Base-by-base conservation (phyloP, 2,113 vertebrate genomes). In the Talpa occidentalis region DNA sequence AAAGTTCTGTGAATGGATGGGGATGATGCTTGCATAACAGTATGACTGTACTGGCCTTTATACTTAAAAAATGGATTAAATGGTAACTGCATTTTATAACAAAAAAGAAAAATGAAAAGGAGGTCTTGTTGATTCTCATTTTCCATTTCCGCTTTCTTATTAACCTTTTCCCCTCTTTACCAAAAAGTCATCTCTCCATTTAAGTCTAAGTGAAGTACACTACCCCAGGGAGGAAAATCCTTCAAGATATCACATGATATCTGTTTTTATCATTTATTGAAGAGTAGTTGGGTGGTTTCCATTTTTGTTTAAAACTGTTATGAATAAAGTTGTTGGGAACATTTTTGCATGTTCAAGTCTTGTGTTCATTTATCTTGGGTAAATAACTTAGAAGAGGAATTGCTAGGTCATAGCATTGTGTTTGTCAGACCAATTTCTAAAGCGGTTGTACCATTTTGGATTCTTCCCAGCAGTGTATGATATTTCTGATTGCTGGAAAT, bases 311-410 rank as follows among this genome's bases (percentile, higher is more conserved):
- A 59, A 64, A 52, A 15, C 59, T 79, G 59, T 85, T 73, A 28
- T 54, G 42, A 76, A 69, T 87, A 81, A 90, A 87, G 59, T 26
- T 85, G 40, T 79, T 73, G 42, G 49, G 40, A 69, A 84, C 24
- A 28, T 85, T 77, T 84, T 86, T 82, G 67, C 62, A 54, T 10
- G 47, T 52, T 15, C 6, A 70, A 87, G 35, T 79, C 32, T 83
- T 94, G 76, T 90, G 88, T 89, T 93, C 28, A 22, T 74, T 80
- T 81, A 44, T 79, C 56, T 80, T 88, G 19, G 64, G 28, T 82
- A 92, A 35, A 92, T 35, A 83, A 83, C 60, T 67, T 69, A 49
- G 69, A 69, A 76, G 2, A 66, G 72, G 40, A 42, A 30, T 84
- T 84, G 32, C 35, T 56, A 37, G 15, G 32, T 78, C 19, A 49